Evolutionary conservation across 2,888 invertebrate species (phyloP), one percentile per base, ranked within the genome.

Genomic region (Plutella xylostella): DNA sequence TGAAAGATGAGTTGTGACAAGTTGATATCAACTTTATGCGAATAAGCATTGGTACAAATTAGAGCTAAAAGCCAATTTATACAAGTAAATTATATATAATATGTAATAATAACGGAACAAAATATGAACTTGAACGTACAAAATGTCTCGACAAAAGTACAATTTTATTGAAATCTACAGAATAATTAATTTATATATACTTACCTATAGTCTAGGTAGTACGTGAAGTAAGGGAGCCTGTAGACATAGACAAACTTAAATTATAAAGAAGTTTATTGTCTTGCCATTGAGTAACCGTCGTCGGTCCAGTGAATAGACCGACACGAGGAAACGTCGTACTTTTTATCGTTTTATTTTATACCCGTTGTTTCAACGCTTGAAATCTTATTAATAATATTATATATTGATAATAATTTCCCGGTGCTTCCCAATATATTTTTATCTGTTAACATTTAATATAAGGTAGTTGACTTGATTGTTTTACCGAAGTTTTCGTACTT

Each of bases 401-500:
- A 22, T 67, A 65, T 65, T n/a, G n/a, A n/a, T 63, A 55, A 70
- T 71, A 11, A 66, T 61, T 68, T 72, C 61, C 75, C 71, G 77
- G 82, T 79, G 82, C 82, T 80, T 82, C 77, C 79, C 73, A 70
- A 68, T 72, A 73, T 76, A 71, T 74, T 78, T 76, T 80, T 75
- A 63, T 74, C 71, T 78, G 78, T 80, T 79, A 61, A 74, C 61
- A 71, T 72, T 72, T 77, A 72, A 77, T 78, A 52, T 79, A 70
- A 72, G 72, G 55, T 73, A 72, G 72, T 74, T 74, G 60, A 69
- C 63, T 59, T 61, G 60, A 70, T 70, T 73, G 66, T 69, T 68
- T 71, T 64, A 66, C 65, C 61, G 65, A 65, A 61, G 62, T 60
- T 54, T 59, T 63, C 52, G 57, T 51, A 56, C 60, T 61, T 65